phyloP scores from a whole-genome alignment of 2,113 vertebrate species.

The Serranochromis macrocephalus region DNA sequence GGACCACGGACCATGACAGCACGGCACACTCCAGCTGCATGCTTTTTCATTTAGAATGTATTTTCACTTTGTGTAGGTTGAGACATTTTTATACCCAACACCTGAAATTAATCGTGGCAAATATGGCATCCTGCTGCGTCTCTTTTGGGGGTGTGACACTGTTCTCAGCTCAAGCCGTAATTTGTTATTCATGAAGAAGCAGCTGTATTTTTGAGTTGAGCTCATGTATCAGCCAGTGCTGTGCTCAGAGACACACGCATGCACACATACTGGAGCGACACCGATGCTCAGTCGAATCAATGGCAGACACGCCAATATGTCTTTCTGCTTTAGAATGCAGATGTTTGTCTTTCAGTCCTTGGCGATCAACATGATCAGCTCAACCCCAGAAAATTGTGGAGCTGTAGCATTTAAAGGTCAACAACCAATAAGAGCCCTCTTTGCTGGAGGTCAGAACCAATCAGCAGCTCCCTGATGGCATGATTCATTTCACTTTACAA shows the following conservation, averaged over 20 bases:
- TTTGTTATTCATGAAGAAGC: background rate
- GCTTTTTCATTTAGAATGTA: background rate
- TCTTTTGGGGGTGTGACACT: background rate
- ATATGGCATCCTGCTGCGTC: background rate
- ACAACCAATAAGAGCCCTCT: slow-evolving; percentile 6
- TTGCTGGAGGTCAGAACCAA: slow-evolving; percentile 38
- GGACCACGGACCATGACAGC: background rate
- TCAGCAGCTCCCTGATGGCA: slow-evolving; percentile 1
- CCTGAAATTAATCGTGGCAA: slow-evolving; percentile 12
- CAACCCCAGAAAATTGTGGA: background rate
- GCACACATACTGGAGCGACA: background rate
- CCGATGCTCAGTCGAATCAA: background rate
- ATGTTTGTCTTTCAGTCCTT: background rate
- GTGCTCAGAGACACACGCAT: background rate
- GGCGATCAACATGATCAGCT: background rate
- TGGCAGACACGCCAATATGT: background rate
- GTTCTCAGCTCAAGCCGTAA: background rate
- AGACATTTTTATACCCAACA: background rate
- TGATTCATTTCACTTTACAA: background rate
- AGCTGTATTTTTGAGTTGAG: background rate
- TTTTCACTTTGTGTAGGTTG: background rate
- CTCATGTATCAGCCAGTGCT: background rate
- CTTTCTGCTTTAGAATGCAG: background rate
- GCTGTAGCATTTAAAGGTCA: slow-evolving; percentile 17
- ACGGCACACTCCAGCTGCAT: background rate